Base-by-base conservation (phyloP, 1,140 invertebrate species). In the Drosophila ananassae region DNA sequence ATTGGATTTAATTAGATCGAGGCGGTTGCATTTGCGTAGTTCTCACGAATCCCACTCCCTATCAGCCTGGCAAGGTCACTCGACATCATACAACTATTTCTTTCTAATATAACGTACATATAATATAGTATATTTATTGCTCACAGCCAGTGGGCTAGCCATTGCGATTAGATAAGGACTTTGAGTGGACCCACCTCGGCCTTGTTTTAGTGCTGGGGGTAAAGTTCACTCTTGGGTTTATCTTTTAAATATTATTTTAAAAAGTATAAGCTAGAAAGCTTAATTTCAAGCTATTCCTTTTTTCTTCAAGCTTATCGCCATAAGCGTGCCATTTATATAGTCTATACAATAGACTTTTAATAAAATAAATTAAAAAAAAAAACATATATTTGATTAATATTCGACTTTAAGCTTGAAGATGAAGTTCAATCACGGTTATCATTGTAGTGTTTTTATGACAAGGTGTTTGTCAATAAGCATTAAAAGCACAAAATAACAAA, bases 1-100 rank as follows among this genome's bases (percentile, higher is more conserved):
- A 56, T 64, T 80, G 77, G 80, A 73, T 73, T 53, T 2, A 66
- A 69, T 84, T 79, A 84, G 80, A 69, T 84, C 52, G 13, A 6
- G 48, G 62, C 54, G 46, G 80, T 48, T 66, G 24, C 50, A 68
- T 73, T 63, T 79, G 76, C 75, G 79, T 73, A 59, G 57, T 61
- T 73, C 44, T 32, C 6, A 41, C 37, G 8, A 52, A 76, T 51
- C 21, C 58, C 55, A 46, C 46, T 25, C 37, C 59, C 58, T 30
- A 22, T 44, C 34, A 32, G 57, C 44, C 56, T 59, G 34, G 64
- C 79, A 74, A 82, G 79, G 63, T 66, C 81, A 62, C 56, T 32
- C 9, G 21, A 51, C 10, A n/a, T 66, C 73, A 74, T 74, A 74
- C 21, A 75, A 68, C 73, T 64, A 66, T 66, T 66, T 48, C 47